Percentiles rank a stretch among this genome's conserved stretches.
These are phyloP conservation scores for Odontomyia ornata DNA, from an alignment of 2,888 invertebrate species.

Conservation along the genomic window DNA sequence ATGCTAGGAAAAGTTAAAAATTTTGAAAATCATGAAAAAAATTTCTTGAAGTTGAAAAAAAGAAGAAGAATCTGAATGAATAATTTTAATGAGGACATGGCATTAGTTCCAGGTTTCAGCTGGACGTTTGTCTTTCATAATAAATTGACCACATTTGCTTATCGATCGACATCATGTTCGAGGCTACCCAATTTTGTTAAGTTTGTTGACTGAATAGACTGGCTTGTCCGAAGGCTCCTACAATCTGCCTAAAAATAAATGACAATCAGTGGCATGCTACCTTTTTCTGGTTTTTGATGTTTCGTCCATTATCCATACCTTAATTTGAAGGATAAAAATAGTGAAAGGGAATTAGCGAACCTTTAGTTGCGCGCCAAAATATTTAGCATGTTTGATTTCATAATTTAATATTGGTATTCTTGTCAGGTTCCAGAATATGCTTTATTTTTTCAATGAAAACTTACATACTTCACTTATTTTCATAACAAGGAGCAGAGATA, in stretches of 20 bases:
- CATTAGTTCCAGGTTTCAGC: slow-evolving; percentile 5
- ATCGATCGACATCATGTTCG: slow-evolving; percentile 6
- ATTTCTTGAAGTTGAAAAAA: not conserved
- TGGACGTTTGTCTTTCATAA: not conserved
- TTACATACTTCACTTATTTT: no score
- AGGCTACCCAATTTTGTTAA: slow-evolving; percentile 1
- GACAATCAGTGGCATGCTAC: no score
- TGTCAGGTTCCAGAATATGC: no score
- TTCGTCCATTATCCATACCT: no score
- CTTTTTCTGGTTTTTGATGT: no score
- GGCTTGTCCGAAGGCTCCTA: not conserved
- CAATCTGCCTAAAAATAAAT: not conserved
- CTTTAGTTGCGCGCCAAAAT: no score
- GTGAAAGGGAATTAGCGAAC: no score
- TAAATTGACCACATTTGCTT: not conserved
- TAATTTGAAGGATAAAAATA: no score
- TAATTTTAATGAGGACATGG: not conserved
- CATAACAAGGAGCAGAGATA: no score
- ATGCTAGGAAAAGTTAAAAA: not conserved
- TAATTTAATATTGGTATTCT: no score
- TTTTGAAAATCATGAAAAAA: not conserved
- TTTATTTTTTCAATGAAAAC: no score
- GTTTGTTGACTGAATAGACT: not conserved
- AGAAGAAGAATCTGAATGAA: not conserved
- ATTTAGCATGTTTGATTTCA: no score